Evolutionary conservation across 2,797 vertebrate species (phyloP).

Genomic region (Micrastur ruficollis): DNA sequence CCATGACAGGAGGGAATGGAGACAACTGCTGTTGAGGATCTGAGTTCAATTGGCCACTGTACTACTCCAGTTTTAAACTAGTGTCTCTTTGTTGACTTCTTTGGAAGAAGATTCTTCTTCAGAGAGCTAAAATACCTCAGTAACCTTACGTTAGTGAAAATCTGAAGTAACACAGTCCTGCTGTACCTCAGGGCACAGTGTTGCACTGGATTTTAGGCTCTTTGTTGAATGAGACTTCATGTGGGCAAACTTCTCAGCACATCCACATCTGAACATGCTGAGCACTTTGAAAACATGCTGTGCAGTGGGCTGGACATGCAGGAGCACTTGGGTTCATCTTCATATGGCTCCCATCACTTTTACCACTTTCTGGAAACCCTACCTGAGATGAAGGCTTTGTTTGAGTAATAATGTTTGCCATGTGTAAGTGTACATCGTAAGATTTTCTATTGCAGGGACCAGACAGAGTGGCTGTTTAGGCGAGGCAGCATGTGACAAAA

Average conservation of each 20-base stretch:
- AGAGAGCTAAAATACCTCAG: not conserved
- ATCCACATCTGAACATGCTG: not conserved
- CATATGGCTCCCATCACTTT: not conserved
- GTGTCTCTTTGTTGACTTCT: not conserved
- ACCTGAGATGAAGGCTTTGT: not conserved
- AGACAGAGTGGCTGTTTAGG: not conserved
- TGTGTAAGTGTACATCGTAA: not conserved
- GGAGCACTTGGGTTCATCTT: not conserved
- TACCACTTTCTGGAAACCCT: not conserved
- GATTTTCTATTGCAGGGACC: not conserved
- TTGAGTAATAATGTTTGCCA: not conserved
- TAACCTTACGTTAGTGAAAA: not conserved
- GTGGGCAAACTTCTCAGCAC: not conserved
- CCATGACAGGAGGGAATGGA: not conserved
- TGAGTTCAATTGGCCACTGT: not conserved
- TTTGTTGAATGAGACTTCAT: not conserved
- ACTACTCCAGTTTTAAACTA: not conserved
- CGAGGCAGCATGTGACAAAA: not conserved
- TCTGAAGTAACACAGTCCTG: not conserved
- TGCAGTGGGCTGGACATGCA: not conserved
- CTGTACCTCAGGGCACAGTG: not conserved
- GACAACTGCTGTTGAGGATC: not conserved
- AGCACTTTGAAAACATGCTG: not conserved
- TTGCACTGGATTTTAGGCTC: not conserved
- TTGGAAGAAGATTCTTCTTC: not conserved